phyloP scores from a whole-genome alignment of 2,797 vertebrate species.

The Sebastes vulpes region DNA sequence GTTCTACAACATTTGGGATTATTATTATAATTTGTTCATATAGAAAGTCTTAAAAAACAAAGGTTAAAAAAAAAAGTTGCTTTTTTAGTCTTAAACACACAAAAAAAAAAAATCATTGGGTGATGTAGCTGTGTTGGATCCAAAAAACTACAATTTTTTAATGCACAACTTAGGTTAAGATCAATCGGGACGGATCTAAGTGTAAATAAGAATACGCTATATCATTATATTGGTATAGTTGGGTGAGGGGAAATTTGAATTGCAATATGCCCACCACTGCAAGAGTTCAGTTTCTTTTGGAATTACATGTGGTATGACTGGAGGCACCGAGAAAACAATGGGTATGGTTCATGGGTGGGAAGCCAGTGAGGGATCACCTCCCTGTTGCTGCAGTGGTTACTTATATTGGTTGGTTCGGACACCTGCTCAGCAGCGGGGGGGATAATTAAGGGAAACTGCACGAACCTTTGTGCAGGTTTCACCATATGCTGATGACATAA shows the following conservation, averaged over 20 bases:
- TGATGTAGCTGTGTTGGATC: not conserved
- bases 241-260: not conserved
- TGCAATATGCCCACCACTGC: not conserved
- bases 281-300: not conserved
- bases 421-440: not conserved
- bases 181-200: not conserved
- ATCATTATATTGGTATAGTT: not conserved
- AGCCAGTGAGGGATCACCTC: not conserved
- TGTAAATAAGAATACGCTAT: not conserved
- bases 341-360: not conserved
- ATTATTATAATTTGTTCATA: conserved; percentile 42
- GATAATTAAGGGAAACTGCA: not conserved
- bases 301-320: not conserved
- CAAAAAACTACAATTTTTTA: not conserved
- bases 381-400: not conserved
- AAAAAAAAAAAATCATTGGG: not conserved
- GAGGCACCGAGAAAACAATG: not conserved
- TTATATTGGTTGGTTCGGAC: not conserved
- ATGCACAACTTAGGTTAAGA: not conserved
- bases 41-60: conserved; percentile 29
- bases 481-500: not conserved
- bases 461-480: not conserved
- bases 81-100: not conserved
- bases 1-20: conserved; percentile 74
- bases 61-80: conserved; percentile 31